These are phyloP conservation scores for Acanthisitta chloris DNA, from an alignment of 2,113 vertebrate genomes.

Conservation along the genomic window DNA sequence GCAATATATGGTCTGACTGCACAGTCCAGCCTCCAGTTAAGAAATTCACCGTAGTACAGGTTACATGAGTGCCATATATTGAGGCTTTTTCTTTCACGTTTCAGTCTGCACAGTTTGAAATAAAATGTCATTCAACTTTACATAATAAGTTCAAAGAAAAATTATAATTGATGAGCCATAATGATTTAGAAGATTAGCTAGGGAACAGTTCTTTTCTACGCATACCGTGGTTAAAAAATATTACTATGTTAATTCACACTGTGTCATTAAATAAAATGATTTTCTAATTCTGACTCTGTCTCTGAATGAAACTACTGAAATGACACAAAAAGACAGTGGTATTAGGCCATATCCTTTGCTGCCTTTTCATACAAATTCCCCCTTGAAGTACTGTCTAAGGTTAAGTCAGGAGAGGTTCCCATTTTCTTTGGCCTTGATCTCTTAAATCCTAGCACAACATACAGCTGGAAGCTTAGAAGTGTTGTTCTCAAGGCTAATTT, in stretches of 20 bases:
- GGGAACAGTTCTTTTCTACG: constrained; percentile 2
- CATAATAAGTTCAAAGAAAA: constrained; percentile 48
- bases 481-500: background rate
- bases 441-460: background rate
- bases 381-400: background rate
- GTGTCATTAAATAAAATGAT: constrained; percentile 3
- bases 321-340: background rate
- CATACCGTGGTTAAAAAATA: constrained; percentile 15
- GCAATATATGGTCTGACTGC: background rate
- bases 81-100: constrained; percentile 30
- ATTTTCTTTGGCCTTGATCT: constrained; percentile 19
- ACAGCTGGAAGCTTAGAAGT: background rate
- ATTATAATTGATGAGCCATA: constrained; percentile 52
- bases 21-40: background rate
- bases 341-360: background rate
- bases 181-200: constrained; percentile 55
- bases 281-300: constrained; percentile 14
- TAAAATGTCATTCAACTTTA: constrained; percentile 31
- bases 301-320: background rate
- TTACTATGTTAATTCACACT: constrained; percentile 18
- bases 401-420: background rate
- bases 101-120: constrained; percentile 10
- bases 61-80: background rate
- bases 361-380: background rate
- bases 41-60: constrained; percentile 19